Evolutionary conservation across 2,113 vertebrate genomes (phyloP).

Genomic region (Neodon shergylaensis): DNA sequence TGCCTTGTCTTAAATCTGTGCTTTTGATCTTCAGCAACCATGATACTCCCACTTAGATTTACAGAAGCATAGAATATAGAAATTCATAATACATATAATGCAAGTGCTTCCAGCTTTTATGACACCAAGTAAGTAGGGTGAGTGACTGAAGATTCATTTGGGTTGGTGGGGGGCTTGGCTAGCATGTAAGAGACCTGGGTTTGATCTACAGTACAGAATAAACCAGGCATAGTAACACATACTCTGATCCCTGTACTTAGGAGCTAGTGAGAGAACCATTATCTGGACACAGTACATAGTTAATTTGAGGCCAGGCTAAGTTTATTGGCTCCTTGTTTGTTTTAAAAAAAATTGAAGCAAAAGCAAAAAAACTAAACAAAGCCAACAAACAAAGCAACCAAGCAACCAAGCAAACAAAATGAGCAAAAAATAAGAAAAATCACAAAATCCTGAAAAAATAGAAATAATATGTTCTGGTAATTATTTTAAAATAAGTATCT

Average conservation of each 20-base stretch:
- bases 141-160: not conserved
- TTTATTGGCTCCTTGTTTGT: not conserved
- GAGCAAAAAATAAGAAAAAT: not conserved
- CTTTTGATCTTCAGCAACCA: not conserved
- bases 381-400: not conserved
- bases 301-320: not conserved
- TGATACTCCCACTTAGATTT: not conserved
- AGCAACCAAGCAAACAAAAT: not conserved
- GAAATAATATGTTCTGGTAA: slow-evolving; percentile 17
- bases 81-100: not conserved
- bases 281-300: not conserved
- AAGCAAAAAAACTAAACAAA: not conserved
- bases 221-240: not conserved
- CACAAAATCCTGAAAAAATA: not conserved
- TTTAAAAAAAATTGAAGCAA: not conserved
- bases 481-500: not conserved
- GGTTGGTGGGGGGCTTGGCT: not conserved
- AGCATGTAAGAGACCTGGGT: not conserved
- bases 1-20: not conserved
- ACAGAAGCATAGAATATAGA: not conserved
- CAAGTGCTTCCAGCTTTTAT: not conserved
- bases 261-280: not conserved
- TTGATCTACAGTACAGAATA: not conserved
- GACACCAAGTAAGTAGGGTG: not conserved
- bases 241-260: not conserved